Percentiles rank a stretch among this genome's conserved stretches.
These are phyloP conservation scores for Pocillopora meandrina DNA, from an alignment of 92 coral and sea anemone genomes.

Conservation along the genomic window DNA sequence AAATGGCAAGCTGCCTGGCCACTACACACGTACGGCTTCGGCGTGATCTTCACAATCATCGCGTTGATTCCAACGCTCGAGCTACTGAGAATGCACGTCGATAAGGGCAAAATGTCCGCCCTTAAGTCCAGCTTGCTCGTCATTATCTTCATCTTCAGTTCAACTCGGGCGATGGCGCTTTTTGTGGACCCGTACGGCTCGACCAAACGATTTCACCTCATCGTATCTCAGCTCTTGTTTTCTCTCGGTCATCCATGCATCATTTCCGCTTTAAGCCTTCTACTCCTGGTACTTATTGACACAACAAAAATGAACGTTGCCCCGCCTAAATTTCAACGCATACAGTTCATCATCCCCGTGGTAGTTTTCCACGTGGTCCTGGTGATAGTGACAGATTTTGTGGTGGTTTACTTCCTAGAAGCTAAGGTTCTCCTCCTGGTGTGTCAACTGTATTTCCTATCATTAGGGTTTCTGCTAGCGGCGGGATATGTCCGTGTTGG, in stretches of 20 bases:
- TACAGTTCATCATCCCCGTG: slow-evolving; percentile 69
- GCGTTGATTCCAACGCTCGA: slow-evolving; percentile 66
- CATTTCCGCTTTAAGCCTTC: slow-evolving; percentile 81
- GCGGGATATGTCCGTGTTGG: slow-evolving; percentile 83
- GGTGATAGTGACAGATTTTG: slow-evolving; percentile 77
- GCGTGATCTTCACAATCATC: slow-evolving; percentile 56
- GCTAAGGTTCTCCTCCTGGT: slow-evolving; percentile 85
- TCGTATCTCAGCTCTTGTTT: slow-evolving; percentile 65
- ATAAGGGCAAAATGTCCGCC: slow-evolving; percentile 58
- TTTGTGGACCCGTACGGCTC: slow-evolving; percentile 85
- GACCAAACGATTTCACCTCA: slow-evolving; percentile 48
- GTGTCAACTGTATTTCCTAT: slow-evolving; percentile 77
- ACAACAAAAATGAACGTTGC: slow-evolving; percentile 93
- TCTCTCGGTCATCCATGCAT: slow-evolving; percentile 93
- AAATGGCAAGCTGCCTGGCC: slow-evolving; percentile 95
- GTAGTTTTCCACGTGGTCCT: slow-evolving; percentile 72
- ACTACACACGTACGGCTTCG: slow-evolving; percentile 83
- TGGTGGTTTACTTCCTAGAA: slow-evolving; percentile 69
- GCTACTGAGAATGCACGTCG: slow-evolving; percentile 58
- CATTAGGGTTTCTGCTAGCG: slow-evolving; percentile 69
- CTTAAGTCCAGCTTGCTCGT: slow-evolving; percentile 72
- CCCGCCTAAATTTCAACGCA: slow-evolving; percentile 92
- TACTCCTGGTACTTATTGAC: slow-evolving; percentile 91
- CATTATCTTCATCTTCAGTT: slow-evolving; percentile 68
- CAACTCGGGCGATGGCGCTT: slow-evolving; percentile 75